Conservation (phyloP, 2,888 invertebrate genomes). For the Stenotaenia linearis region DNA sequence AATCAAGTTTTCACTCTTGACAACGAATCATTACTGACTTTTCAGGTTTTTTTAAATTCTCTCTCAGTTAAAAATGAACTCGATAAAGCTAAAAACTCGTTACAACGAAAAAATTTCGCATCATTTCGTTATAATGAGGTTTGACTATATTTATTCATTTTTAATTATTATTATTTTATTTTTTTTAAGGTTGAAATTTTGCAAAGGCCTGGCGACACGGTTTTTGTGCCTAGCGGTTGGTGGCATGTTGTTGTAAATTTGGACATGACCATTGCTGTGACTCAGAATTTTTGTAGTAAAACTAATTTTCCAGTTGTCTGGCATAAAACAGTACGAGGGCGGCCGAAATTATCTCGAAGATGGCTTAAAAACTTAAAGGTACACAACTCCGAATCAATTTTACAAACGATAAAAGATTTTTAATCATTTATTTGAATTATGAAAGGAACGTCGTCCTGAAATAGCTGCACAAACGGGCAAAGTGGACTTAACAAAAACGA, state of each 20-base stretch:
- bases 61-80: too few species aligned
- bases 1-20: too few species aligned
- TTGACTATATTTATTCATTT: neutral
- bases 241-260: slow-evolving; percentile 99
- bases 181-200: slow-evolving; percentile 73
- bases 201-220: slow-evolving; percentile 93
- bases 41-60: too few species aligned
- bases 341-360: slow-evolving; percentile 91
- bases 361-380: slow-evolving; percentile 63
- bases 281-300: slow-evolving; percentile 93
- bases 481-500: slow-evolving; percentile 77
- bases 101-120: too few species aligned
- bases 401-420: too few species aligned
- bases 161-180: slow-evolving; percentile 28
- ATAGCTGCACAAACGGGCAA: slow-evolving; percentile 70
- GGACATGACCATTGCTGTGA: slow-evolving; percentile 92
- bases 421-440: neutral
- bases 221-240: slow-evolving; percentile 98
- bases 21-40: too few species aligned
- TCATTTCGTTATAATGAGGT: too few species aligned
- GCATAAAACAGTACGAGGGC: slow-evolving; percentile 93
- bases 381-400: too few species aligned
- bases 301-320: slow-evolving; percentile 96
- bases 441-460: slow-evolving; percentile 64
- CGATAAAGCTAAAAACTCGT: too few species aligned